These are phyloP conservation scores for Lepeophtheirus nordmannii DNA, from an alignment of 2,888 invertebrate genomes.

Conservation along the genomic window DNA sequence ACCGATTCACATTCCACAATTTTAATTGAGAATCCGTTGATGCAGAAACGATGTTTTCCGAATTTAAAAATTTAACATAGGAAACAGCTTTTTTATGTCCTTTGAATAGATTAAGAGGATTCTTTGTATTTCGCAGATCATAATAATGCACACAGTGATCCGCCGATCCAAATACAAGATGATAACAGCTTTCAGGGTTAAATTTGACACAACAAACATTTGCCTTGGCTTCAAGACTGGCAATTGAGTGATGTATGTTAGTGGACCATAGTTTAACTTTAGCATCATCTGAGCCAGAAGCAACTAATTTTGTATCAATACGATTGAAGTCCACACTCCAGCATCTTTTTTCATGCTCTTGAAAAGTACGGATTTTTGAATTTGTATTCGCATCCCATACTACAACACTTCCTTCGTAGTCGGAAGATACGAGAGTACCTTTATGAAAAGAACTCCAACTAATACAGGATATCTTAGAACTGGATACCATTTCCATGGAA, in stretches of 20 bases:
- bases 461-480: conserved; percentile 83
- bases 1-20: conserved; percentile 65
- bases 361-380: conserved; percentile 39
- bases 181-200: conserved; percentile 64
- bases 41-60: conserved; percentile 70
- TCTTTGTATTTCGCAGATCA: conserved; percentile 59
- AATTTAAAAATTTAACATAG: conserved; percentile 76
- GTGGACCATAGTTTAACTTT: conserved; percentile 81
- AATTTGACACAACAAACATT: conserved; percentile 91
- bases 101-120: conserved; percentile 62
- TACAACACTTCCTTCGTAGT: conserved; percentile 83
- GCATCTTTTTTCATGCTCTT: conserved; percentile 84
- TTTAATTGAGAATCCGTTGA: conserved; percentile 80
- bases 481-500: conserved; percentile 72
- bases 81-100: conserved; percentile 87
- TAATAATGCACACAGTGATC: conserved; percentile 94
- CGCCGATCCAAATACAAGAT: conserved; percentile 86
- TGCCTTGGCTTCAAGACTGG: conserved; percentile 76
- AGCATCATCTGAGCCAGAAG: conserved; percentile 82
- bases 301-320: conserved; percentile 71
- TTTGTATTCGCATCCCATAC: conserved; percentile 69
- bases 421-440: conserved; percentile 68
- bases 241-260: conserved; percentile 68
- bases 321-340: conserved; percentile 93
- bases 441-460: conserved; percentile 87